phyloP scores from a whole-genome alignment of 2,888 invertebrate species.

The Dexiosoma caninum region DNA sequence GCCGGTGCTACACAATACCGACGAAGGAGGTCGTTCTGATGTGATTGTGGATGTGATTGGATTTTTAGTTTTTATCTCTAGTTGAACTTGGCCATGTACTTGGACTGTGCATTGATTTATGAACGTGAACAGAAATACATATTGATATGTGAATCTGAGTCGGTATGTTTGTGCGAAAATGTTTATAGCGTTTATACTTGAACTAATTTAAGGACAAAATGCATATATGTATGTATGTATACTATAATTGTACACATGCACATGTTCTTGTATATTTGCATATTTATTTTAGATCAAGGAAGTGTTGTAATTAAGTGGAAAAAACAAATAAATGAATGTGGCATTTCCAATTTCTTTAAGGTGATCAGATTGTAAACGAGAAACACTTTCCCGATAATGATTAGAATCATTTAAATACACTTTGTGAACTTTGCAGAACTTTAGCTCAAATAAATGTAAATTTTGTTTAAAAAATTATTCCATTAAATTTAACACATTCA shows the following conservation, averaged over 20 bases:
- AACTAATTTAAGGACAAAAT: constrained; percentile 29
- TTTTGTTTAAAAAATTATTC: constrained; percentile 12
- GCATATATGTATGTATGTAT: neutral
- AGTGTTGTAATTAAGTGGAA: neutral
- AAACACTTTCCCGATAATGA: no score
- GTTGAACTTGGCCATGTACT: constrained; percentile 39
- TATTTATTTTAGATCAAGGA: neutral
- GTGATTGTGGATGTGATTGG: no score
- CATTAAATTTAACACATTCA: constrained; percentile 21
- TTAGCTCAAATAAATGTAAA: neutral
- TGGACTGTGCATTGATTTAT: constrained; percentile 21
- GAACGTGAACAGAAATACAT: no score
- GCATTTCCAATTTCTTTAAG: no score
- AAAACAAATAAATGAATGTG: neutral
- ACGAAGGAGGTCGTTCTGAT: no score
- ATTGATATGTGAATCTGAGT: neutral
- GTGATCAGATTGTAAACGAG: no score
- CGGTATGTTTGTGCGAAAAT: neutral
- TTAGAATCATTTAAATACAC: neutral
- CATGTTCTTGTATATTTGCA: no score
- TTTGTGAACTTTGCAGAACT: neutral
- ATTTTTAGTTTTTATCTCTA: neutral
- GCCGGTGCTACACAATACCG: no score
- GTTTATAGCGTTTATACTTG: constrained; percentile 16
- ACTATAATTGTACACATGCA: no score